Conservation (phyloP, 2,888 invertebrate genomes). For the Chironomus riparius region DNA sequence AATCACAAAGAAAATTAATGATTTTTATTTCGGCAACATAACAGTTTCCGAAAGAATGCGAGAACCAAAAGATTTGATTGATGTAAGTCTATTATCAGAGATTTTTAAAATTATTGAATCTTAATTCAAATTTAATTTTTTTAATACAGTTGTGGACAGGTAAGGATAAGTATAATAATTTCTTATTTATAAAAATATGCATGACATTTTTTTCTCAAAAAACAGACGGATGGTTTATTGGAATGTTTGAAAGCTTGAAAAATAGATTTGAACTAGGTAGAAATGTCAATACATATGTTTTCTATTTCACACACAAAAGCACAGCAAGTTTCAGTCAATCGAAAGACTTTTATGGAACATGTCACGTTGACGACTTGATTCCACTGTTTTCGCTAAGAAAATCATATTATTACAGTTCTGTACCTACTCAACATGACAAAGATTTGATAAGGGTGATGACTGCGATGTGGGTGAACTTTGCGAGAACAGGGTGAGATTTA, state of each 20-base stretch:
- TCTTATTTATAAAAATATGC: no score
- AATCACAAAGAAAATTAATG: no score
- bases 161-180: constrained; percentile 34
- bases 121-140: neutral
- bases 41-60: neutral
- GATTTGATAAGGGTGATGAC: constrained; percentile 53
- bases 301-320: constrained; percentile 58
- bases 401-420: constrained; percentile 36
- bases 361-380: constrained; percentile 75
- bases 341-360: constrained; percentile 57
- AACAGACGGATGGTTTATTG: constrained; percentile 52
- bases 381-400: constrained; percentile 51
- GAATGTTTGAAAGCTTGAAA: constrained; percentile 53
- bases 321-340: constrained; percentile 57
- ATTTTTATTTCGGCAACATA: no score
- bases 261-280: neutral
- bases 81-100: constrained; percentile 36
- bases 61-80: constrained; percentile 43
- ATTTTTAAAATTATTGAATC: neutral
- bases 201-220: no score
- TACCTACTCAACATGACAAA: constrained; percentile 49
- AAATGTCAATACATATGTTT: constrained; percentile 51
- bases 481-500: constrained; percentile 53
- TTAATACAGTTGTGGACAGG: constrained; percentile 48
- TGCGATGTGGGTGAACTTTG: constrained; percentile 67